phyloP scores from a whole-genome alignment of 2,797 vertebrate species.

The Neoniphon sammara region DNA sequence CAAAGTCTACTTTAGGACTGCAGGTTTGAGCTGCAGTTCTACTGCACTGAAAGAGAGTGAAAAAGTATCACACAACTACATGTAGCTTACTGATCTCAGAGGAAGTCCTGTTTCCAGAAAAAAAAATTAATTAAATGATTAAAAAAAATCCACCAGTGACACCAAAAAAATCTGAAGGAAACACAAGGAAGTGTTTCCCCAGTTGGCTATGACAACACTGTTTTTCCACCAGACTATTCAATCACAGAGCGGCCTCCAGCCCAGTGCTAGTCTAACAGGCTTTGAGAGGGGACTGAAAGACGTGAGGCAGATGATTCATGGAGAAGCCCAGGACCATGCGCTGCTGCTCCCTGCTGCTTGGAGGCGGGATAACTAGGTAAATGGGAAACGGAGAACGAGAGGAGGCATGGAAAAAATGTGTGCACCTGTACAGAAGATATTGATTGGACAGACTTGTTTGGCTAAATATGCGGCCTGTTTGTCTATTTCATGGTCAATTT shows the following conservation, averaged over 20 bases:
- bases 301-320: slow-evolving; percentile 32
- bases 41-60: too few relatives aligned
- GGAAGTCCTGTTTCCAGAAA: not conserved
- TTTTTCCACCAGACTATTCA: slow-evolving; percentile 16
- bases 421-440: slow-evolving; percentile 27
- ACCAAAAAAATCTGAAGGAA: not conserved
- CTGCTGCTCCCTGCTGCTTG: slow-evolving; percentile 65
- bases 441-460: slow-evolving; percentile 45
- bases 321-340: slow-evolving; percentile 43
- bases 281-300: slow-evolving; percentile 27
- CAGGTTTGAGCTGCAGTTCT: too few relatives aligned
- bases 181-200: not conserved
- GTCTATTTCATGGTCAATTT: slow-evolving; percentile 50
- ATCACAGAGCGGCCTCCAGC: slow-evolving; percentile 3
- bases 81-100: too few relatives aligned
- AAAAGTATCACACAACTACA: too few relatives aligned
- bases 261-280: not conserved
- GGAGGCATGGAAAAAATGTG: not conserved
- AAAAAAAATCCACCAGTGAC: too few relatives aligned
- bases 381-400: not conserved
- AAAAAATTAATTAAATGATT: too few relatives aligned
- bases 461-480: slow-evolving; percentile 28
- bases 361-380: slow-evolving; percentile 39
- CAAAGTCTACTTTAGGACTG: too few relatives aligned
- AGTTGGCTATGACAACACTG: slow-evolving; percentile 2